These are phyloP conservation scores for Hipposideros armiger DNA, from an alignment of 2,113 vertebrate genomes.

Conservation along the genomic window DNA sequence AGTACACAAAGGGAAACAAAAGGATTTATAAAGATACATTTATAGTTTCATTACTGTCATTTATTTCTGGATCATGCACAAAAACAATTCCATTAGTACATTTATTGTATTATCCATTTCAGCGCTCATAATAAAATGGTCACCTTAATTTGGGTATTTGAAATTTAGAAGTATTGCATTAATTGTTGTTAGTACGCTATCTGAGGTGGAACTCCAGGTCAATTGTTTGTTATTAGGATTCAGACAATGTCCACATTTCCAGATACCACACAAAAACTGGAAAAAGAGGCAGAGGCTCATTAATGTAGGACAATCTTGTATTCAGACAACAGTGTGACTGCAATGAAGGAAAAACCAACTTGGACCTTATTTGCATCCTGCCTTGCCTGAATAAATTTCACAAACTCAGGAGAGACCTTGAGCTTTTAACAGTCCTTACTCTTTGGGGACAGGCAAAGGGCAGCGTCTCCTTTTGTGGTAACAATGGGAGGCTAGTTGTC, in stretches of 20 bases:
- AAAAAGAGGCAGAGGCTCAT: slow-evolving; percentile 67
- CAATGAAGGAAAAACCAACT: slow-evolving; percentile 44
- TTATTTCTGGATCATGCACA: slow-evolving; percentile 83
- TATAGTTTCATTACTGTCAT: slow-evolving; percentile 78
- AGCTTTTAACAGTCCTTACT: slow-evolving; percentile 54
- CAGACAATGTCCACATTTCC: slow-evolving; percentile 50
- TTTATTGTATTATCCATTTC: slow-evolving; percentile 70
- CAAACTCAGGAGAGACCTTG: slow-evolving; percentile 24
- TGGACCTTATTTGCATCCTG: slow-evolving; percentile 59
- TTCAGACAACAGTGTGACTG: slow-evolving; percentile 31
- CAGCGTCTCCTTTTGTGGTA: neutral
- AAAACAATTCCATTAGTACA: slow-evolving; percentile 81
- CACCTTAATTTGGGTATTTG: slow-evolving; percentile 70
- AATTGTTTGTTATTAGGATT: slow-evolving; percentile 55
- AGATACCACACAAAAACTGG: slow-evolving; percentile 63
- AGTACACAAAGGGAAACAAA: slow-evolving; percentile 70
- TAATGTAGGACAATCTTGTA: slow-evolving; percentile 37
- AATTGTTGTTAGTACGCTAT: neutral
- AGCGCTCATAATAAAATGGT: slow-evolving; percentile 75
- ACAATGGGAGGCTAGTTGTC: neutral
- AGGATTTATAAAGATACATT: slow-evolving; percentile 73
- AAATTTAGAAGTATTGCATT: slow-evolving; percentile 66
- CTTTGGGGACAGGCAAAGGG: neutral
- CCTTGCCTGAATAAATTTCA: slow-evolving; percentile 54
- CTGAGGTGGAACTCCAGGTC: slow-evolving; percentile 58